Conservation (phyloP, 2,113 vertebrate genomes). For the Poeciliopsis retropinna region DNA sequence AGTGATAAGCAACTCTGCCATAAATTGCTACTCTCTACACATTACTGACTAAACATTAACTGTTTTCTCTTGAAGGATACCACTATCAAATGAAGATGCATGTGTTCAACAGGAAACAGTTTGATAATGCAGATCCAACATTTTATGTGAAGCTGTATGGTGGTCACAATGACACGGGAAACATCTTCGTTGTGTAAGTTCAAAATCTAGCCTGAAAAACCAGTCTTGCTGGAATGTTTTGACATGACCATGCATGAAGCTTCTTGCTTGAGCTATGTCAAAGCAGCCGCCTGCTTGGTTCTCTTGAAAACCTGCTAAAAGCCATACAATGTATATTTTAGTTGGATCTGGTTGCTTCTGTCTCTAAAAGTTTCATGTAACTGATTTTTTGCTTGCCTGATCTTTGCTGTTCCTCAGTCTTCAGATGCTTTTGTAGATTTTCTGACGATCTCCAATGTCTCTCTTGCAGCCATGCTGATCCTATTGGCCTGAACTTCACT, state of each 20-base stretch:
- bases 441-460: neutral
- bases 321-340: neutral
- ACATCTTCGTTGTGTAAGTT: conserved; percentile 87
- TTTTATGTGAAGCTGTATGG: conserved; percentile 88
- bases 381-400: neutral
- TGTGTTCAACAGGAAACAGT: conserved; percentile 86
- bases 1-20: neutral
- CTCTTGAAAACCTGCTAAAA: neutral
- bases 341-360: too few species aligned
- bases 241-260: neutral
- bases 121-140: conserved; percentile 80
- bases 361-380: neutral
- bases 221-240: neutral
- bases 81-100: conserved; percentile 99
- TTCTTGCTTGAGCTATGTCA: neutral
- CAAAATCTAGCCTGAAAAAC: neutral
- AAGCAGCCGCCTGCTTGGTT: neutral
- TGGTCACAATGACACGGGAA: conserved; percentile 80
- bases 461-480: conserved; percentile 46
- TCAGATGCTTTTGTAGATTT: neutral
- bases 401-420: neutral
- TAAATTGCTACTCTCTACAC: neutral
- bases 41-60: conserved; percentile 4
- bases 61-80: conserved; percentile 80
- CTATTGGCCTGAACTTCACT: conserved; percentile 85